phyloP scores from a whole-genome alignment of 2,888 invertebrate genomes.

The Oscheius sp. region DNA sequence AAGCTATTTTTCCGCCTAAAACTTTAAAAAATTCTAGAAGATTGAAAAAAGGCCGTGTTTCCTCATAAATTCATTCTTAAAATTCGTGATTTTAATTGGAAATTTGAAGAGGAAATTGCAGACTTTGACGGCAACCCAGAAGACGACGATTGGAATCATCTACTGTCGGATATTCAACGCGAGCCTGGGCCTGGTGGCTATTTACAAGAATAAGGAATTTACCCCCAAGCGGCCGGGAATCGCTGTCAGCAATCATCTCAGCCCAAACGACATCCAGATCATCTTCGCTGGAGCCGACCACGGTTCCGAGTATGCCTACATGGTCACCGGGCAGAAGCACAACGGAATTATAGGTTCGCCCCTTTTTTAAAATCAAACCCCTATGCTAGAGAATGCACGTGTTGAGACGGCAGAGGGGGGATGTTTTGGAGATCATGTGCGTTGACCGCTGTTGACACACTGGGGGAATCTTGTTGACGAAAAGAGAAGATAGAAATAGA shows the following conservation, averaged over 20 bases:
- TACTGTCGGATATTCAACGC: conserved; percentile 61
- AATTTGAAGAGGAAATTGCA: background rate
- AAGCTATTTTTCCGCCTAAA: no score
- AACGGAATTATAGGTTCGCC: conserved; percentile 51
- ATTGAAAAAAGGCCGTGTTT: no score
- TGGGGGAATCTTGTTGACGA: no score
- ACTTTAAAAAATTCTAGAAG: no score
- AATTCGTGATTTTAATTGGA: background rate
- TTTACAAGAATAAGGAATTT: conserved; percentile 48
- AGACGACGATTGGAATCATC: conserved; percentile 53
- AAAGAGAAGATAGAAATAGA: no score
- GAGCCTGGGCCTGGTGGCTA: conserved; percentile 58
- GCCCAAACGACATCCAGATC: conserved; percentile 65
- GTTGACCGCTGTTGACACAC: no score
- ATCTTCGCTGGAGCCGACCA: conserved; percentile 59
- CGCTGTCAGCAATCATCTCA: conserved; percentile 61
- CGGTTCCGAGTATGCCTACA: conserved; percentile 54
- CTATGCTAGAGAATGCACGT: no score
- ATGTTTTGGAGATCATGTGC: no score
- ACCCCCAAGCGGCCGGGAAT: conserved; percentile 58
- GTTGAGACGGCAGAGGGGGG: no score
- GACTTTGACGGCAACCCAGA: conserved; percentile 36
- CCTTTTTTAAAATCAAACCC: background rate
- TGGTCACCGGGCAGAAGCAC: conserved; percentile 65
- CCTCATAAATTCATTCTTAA: no score